Evolutionary conservation across 2,113 vertebrate species (phyloP), one percentile per base, ranked within the genome.

Genomic region (Actenoides hombroni): DNA sequence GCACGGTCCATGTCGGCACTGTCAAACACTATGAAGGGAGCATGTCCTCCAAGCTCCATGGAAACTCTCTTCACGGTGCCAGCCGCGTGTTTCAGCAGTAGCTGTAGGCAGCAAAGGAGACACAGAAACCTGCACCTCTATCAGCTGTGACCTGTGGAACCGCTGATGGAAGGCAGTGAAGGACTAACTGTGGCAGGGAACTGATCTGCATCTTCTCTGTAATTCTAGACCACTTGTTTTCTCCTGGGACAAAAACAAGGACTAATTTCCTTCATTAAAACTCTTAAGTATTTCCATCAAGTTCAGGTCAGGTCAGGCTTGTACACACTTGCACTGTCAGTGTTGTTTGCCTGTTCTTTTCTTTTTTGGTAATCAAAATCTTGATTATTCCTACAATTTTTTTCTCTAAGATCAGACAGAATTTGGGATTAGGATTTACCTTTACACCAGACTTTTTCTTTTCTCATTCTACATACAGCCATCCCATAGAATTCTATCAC

Each of bases 11-110:
- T 95, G 0, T 99, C 95, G 3, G 99, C 99, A 0, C 99, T 99
- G 97, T 99, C 98, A 26, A 99, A 99, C n/a, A 99, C 99, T 2
- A 99, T 99, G 96, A 99, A 99, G 2, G 99, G 99, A 51, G 99
- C 99, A 2, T 99, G 98, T 88, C 99, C 99, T 1, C 99, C 99
- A 39, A 99, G 98, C 97, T 99, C 99, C 99, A 99, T 99, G 63
- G 99, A 99, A 46, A 98, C 99, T 68, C 98, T 98, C 95, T 99
- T 99, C 94, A 99, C 99, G 0, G 99, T 99, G 93, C 98, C 98
- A 6, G 99, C 99, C 3, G 99, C 99, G 0, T 98, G 97, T 57
- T 97, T 99, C 77, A 99, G 94, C 87, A 99, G 70, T 53, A 99
- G 69, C 99, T 99, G 98, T 2, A 60, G 59, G 65, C 60, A 82